phyloP scores from a whole-genome alignment of 2,797 vertebrate species.

The Ibycter americanus region DNA sequence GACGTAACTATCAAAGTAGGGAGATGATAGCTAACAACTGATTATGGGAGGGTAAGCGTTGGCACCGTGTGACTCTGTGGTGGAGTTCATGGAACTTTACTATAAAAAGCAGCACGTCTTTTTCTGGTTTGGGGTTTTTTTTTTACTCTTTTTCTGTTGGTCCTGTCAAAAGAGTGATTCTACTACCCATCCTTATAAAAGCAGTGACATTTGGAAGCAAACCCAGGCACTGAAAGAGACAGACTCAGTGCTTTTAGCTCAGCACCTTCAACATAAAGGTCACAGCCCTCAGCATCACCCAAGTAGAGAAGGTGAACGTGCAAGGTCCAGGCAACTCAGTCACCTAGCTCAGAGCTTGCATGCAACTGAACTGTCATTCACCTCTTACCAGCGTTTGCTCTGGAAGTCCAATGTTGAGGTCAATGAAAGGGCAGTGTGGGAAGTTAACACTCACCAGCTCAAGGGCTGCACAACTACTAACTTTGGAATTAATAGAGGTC shows the following conservation, averaged over 20 bases:
- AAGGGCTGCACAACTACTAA: not conserved
- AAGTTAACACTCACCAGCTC: not conserved
- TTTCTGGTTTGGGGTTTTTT: not conserved
- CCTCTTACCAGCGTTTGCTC: not conserved
- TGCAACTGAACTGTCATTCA: not conserved
- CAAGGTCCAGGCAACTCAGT: not conserved
- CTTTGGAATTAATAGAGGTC: not conserved
- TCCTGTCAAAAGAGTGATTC: not conserved
- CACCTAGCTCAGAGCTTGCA: not conserved
- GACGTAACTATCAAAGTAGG: not conserved
- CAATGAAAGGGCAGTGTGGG: not conserved
- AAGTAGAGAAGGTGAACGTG: not conserved
- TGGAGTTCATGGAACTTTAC: not conserved
- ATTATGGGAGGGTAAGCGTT: constrained; percentile 10
- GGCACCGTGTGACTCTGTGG: not conserved
- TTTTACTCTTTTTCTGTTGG: not conserved
- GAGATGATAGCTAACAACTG: constrained; percentile 26
- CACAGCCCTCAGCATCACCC: not conserved
- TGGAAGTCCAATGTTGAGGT: not conserved
- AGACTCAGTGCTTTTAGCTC: not conserved
- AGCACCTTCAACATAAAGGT: not conserved
- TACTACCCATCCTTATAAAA: not conserved
- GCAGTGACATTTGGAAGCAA: not conserved
- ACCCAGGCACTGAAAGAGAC: not conserved
- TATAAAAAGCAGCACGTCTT: not conserved